phyloP scores from a whole-genome alignment of 2,888 invertebrate species.

The Tetramorium bicarinatum region DNA sequence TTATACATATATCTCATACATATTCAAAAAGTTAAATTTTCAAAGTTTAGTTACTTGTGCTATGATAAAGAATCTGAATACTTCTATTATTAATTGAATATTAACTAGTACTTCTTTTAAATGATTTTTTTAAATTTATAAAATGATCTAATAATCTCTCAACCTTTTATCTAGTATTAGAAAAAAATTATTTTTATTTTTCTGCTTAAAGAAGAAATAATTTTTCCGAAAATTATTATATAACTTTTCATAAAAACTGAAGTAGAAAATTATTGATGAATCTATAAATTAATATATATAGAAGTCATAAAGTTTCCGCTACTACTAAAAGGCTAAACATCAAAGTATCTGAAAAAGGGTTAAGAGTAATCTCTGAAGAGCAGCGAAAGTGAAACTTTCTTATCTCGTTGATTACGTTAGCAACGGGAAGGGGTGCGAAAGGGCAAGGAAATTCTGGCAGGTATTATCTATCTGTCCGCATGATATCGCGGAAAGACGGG shows the following conservation, averaged over 20 bases:
- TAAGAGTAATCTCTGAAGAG: neutral
- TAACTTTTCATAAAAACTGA: neutral
- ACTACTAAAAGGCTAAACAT: neutral
- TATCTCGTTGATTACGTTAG: neutral
- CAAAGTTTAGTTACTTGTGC: neutral
- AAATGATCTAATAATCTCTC: neutral
- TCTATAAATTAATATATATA: neutral
- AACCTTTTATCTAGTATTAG: no score
- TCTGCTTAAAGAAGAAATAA: neutral
- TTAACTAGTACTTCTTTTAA: neutral
- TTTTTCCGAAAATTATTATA: neutral
- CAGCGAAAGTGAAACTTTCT: slow-evolving; percentile 16
- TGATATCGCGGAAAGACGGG: slow-evolving; percentile 41
- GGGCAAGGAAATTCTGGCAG: slow-evolving; percentile 57
- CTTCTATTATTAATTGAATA: no score
- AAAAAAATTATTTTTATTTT: neutral
- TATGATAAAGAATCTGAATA: neutral
- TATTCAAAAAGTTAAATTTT: neutral
- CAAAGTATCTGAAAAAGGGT: neutral
- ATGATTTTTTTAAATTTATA: neutral
- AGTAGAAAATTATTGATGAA: neutral
- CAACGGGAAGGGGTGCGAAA: neutral
- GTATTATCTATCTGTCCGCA: slow-evolving; percentile 42
- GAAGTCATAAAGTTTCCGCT: neutral
- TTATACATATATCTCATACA: neutral